Percentiles rank a stretch among this genome's conserved stretches.
Evolutionary conservation across 2,888 invertebrate species (phyloP).

Genomic region (Papilio demoleus): DNA sequence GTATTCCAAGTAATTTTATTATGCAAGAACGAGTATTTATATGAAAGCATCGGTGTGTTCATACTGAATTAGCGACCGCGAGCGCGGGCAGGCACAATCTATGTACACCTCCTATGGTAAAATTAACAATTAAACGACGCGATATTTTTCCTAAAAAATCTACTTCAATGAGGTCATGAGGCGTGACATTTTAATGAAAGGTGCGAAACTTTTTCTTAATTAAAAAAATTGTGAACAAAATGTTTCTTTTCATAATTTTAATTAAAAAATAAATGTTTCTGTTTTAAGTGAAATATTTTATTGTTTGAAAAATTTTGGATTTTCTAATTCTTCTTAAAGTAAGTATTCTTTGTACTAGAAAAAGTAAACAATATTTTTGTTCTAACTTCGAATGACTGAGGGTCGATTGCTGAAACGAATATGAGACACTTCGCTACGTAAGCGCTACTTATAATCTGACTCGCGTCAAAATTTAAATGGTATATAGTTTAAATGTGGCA

Average conservation of each 20-base stretch:
- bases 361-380: no score
- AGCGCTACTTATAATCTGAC: no score
- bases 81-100: no score
- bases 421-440: no score
- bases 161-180: background rate
- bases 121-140: background rate
- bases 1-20: no score
- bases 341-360: background rate
- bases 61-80: no score
- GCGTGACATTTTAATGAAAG: slow-evolving; percentile 13
- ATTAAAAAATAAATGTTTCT: background rate
- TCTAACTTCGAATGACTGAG: no score
- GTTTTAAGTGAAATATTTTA: background rate
- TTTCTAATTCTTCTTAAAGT: background rate
- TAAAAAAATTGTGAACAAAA: background rate
- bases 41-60: no score
- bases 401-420: no score
- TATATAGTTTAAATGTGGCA: no score
- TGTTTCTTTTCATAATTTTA: background rate
- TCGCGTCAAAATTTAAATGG: no score
- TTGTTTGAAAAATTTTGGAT: background rate
- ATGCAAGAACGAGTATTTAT: no score
- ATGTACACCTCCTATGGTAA: background rate
- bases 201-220: background rate
- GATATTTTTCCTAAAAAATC: background rate